Base-by-base conservation (phyloP, 2,797 vertebrate species). In the Anabacerthia variegaticeps region DNA sequence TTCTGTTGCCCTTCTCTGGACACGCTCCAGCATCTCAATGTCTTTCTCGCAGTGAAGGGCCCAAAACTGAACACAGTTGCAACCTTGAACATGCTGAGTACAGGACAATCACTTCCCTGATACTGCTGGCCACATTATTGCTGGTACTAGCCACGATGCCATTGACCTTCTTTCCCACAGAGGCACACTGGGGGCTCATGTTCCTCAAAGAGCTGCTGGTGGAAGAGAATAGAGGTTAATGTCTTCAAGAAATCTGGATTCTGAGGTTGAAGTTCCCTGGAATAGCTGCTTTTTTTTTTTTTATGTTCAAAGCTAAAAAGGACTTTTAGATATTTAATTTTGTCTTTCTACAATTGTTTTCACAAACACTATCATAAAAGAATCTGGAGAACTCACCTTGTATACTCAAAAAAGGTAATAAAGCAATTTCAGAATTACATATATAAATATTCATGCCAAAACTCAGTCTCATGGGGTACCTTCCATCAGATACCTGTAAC, bases 1-100 rank as follows among this genome's bases (percentile, higher is more conserved):
- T 23, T 75, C 32, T 0, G 0, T 4, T n/a, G 13, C 4, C 15
- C 7, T 62, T 55, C 62, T 68, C 55, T 48, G 55, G 36, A 23
- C 19, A 12, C 0, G 5, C 3, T 68, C 22, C 36, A n/a, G 26
- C 9, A 14, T 3, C 19, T 8, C 23, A n/a, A 20, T 21, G 3
- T 20, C 30, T 43, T 62, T 82, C 41, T 49, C 20, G 19, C 32
- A 69, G 55, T 49, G 27, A 75, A 20, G 10, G 11, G 12, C 13
- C 48, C 2, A 6, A 55, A 55, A 21, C 9, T 24, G 32, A 36
- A 5, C 10, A 7, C 10, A 19, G 12, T 19, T 46, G 10, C 30
- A 30, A 4, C 28, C 21, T 48, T 48, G 30, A 7, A 20, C 48
- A 5, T 24, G 19, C 8, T 3, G 4, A 41, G 24, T 41, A 67